Percentiles rank a stretch among this genome's conserved stretches.
phyloP scores from a whole-genome alignment of 1,140 invertebrate species.

The Agrypnia vestita region DNA sequence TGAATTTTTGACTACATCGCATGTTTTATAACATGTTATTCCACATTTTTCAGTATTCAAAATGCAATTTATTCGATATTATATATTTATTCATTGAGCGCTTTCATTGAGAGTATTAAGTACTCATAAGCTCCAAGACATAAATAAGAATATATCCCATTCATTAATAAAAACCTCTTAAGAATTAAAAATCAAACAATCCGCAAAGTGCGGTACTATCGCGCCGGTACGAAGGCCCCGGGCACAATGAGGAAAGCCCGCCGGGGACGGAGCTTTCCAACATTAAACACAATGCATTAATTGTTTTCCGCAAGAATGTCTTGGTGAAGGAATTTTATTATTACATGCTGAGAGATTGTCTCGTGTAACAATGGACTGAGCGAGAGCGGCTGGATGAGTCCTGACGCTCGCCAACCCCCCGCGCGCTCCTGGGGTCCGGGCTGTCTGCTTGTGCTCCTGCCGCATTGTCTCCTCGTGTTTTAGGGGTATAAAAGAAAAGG shows the following conservation, averaged over 20 bases:
- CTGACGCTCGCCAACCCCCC: constrained; percentile 13
- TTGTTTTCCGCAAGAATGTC: constrained; percentile 60
- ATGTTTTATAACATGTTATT: too few relatives aligned
- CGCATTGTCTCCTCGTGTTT: neutral
- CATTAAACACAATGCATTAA: constrained; percentile 58
- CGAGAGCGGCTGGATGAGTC: neutral
- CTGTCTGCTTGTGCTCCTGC: neutral
- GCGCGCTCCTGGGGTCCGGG: constrained; percentile 6
- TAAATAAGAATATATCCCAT: too few relatives aligned
- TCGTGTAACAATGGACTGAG: constrained; percentile 49
- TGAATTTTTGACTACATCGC: too few relatives aligned
- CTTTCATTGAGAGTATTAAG: too few relatives aligned
- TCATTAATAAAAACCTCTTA: too few relatives aligned
- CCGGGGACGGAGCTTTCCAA: constrained; percentile 24
- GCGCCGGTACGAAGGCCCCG: neutral
- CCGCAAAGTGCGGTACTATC: too few relatives aligned
- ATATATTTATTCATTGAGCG: too few relatives aligned
- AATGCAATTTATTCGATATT: too few relatives aligned
- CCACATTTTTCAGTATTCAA: too few relatives aligned
- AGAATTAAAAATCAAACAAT: too few relatives aligned
- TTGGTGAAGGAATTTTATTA: constrained; percentile 57
- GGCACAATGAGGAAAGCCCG: constrained; percentile 33
- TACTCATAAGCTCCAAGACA: too few relatives aligned
- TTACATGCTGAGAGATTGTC: constrained; percentile 52
- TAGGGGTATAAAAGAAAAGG: too few relatives aligned